Conservation (phyloP, 2,888 invertebrate species). For the Drosophila greeni region DNA sequence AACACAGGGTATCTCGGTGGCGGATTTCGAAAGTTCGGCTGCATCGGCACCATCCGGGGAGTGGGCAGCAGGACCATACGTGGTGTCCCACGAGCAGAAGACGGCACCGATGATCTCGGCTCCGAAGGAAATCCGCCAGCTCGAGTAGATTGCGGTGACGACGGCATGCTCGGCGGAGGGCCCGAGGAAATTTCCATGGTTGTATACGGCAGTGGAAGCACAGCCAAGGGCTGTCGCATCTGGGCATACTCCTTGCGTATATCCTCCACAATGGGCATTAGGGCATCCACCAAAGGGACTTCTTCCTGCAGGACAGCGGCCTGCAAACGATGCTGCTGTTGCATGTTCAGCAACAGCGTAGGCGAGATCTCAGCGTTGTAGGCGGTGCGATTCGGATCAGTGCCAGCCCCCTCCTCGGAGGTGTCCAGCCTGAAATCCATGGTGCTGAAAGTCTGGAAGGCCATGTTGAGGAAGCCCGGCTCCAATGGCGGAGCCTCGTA, state of each 20-base stretch:
- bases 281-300: constrained; percentile 22
- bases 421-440: constrained; percentile 3
- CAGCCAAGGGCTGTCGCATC: not conserved
- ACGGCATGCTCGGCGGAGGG: not conserved
- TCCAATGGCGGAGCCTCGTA: not conserved
- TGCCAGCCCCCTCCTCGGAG: no score
- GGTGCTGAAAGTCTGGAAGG: constrained; percentile 20
- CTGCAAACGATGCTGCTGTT: constrained; percentile 31
- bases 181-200: constrained; percentile 20
- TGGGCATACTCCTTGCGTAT: constrained; percentile 23
- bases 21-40: not conserved
- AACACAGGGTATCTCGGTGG: not conserved
- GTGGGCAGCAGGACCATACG: not conserved
- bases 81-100: not conserved
- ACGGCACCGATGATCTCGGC: not conserved
- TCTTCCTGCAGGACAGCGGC: constrained; percentile 20
- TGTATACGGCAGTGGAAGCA: constrained; percentile 1
- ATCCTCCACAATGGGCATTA: constrained; percentile 23
- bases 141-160: not conserved
- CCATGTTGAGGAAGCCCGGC: constrained; percentile 8
- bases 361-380: constrained; percentile 11
- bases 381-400: not conserved
- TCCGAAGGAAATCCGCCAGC: not conserved
- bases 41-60: not conserved
- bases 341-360: not conserved